These are phyloP conservation scores for Mythimna ferrago DNA, from an alignment of 2,888 invertebrate species.

Conservation along the genomic window DNA sequence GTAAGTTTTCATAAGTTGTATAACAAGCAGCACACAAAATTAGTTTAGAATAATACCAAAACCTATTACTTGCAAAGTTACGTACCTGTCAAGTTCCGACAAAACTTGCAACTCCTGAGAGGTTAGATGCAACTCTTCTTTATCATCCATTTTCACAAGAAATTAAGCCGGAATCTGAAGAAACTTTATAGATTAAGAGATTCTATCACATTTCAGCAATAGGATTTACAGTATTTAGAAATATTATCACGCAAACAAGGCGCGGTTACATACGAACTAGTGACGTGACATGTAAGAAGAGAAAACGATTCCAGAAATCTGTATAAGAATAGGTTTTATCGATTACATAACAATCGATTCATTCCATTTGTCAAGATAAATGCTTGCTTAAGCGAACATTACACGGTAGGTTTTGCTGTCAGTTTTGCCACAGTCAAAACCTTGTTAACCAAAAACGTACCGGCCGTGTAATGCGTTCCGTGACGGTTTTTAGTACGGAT, in stretches of 20 bases:
- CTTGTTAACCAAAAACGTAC: no score
- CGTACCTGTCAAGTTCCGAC: constrained; percentile 96
- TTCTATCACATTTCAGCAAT: constrained; percentile 44
- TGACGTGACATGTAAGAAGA: constrained; percentile 47
- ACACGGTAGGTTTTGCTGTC: no score
- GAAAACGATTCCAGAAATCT: neutral
- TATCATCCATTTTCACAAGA: constrained; percentile 87
- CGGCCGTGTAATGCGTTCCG: no score
- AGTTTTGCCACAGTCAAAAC: no score
- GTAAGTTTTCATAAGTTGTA: constrained; percentile 3
- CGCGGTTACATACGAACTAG: constrained; percentile 66
- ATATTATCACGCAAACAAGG: constrained; percentile 65
- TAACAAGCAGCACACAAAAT: neutral
- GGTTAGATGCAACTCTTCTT: constrained; percentile 93
- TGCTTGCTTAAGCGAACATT: neutral
- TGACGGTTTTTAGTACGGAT: no score
- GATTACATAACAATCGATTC: neutral
- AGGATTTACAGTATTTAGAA: constrained; percentile 28
- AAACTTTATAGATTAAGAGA: constrained; percentile 24
- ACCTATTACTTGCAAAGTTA: constrained; percentile 38
- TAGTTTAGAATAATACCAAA: neutral
- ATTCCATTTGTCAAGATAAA: no score
- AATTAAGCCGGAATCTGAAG: constrained; percentile 35
- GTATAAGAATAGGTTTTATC: neutral
- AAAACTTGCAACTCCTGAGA: constrained; percentile 96